Conservation (phyloP, 1,140 invertebrate species). For the Papilio dardanus region DNA sequence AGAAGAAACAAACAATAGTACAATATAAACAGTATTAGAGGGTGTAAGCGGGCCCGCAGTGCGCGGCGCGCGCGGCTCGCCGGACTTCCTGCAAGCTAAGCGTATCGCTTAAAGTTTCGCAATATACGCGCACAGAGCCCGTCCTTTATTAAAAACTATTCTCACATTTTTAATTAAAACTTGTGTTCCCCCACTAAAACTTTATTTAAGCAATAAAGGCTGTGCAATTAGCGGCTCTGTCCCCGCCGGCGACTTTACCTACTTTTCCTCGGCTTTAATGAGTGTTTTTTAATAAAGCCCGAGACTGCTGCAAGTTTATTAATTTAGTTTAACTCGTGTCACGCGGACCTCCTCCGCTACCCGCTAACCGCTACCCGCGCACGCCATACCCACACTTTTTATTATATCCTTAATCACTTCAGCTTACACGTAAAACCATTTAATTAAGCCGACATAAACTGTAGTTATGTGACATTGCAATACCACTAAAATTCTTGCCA, state of each 20-base stretch:
- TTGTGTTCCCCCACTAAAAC: conserved; percentile 82
- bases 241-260: conserved; percentile 81
- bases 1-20: conserved; percentile 5
- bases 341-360: conserved; percentile 55
- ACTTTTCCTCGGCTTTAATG: conserved; percentile 82
- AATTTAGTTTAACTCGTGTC: conserved; percentile 81
- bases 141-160: conserved; percentile 83
- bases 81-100: conserved; percentile 78
- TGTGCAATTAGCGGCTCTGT: conserved; percentile 81
- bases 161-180: conserved; percentile 83
- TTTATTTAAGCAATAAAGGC: conserved; percentile 83
- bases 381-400: conserved; percentile 59
- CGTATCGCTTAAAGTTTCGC: conserved; percentile 81
- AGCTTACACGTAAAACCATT: conserved; percentile 47
- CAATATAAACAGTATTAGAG: conserved; percentile 16
- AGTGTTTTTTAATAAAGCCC: conserved; percentile 82
- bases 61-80: not conserved
- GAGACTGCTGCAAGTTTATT: conserved; percentile 80
- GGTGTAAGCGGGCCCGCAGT: conserved; percentile 13
- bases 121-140: conserved; percentile 79
- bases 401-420: conserved; percentile 56
- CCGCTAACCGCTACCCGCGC: conserved; percentile 35
- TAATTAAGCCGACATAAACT: conserved; percentile 43
- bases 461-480: conserved; percentile 19
- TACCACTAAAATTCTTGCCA: conserved; percentile 20